Evolutionary conservation across 92 coral and sea anemone genomes (phyloP), one percentile per base, ranked within the genome.

Genomic region (Nematostella vectensis): DNA sequence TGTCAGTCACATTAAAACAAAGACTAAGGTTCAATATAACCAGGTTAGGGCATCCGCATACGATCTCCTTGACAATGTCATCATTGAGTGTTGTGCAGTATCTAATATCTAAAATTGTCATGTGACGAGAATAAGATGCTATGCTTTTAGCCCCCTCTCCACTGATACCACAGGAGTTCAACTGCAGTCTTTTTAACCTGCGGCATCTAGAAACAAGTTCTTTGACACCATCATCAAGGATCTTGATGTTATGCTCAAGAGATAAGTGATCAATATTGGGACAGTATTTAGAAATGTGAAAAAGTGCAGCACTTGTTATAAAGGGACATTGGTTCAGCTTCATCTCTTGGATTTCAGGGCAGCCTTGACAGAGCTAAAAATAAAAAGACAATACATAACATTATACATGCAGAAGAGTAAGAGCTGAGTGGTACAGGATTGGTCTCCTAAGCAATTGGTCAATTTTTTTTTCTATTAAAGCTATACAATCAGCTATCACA

Each of bases 111-210:
- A 93, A 47, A 25, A 70, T 55, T 25, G 59, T 43, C 17, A 93
- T 61, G 37, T 74, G 62, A 33, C 33, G 62, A 25, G 78, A 71
- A 63, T 63, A 55, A 31, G 54, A 31, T 4, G 83, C 84, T 59
- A 93, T 79, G 20, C 59, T 52, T 17, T 47, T 6, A 10, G 61
- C 78, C 49, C 87, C 31, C 28, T 70, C 64, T 29, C 68, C 65
- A 31, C 88, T 82, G 16, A 93, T 78, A 19, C 88, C 85, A 68
- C 96, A 82, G 10, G 89, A 78, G 54, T 88, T 88, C 0, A 93
- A 48, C 16, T 80, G 93, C 21, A 93, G 61, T 31, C 65, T 72
- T 63, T 78, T 54, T 21, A 93, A 71, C 48, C 39, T 39, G 2
- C 54, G 87, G 48, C 99, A 93, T 56, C 57, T 62, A 23, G 78